phyloP scores from a whole-genome alignment of 2,888 invertebrate species.

The Zygothrica quintamaculata region DNA sequence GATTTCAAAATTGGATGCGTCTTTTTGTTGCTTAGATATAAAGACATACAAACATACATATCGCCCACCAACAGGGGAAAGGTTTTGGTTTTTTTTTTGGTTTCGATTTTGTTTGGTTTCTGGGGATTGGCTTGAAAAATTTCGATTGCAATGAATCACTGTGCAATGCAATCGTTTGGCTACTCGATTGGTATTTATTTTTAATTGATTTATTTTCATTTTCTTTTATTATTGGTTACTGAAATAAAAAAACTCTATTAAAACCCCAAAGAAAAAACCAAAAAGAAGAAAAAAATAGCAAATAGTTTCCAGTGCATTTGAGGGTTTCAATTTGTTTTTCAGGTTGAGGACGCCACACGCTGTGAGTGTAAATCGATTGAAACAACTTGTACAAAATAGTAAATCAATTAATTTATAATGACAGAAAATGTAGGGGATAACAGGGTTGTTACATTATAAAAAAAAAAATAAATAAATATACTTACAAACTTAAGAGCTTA shows the following conservation, averaged over 20 bases:
- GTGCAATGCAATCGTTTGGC: slow-evolving; percentile 37
- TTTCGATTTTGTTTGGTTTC: slow-evolving; percentile 16
- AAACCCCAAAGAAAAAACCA: no score
- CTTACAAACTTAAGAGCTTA: slow-evolving; percentile 4
- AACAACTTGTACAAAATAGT: slow-evolving; percentile 14
- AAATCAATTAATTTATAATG: slow-evolving; percentile 47
- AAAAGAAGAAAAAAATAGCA: no score
- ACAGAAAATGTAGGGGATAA: slow-evolving; percentile 15
- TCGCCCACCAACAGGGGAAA: slow-evolving; percentile 59
- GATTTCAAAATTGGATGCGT: slow-evolving; percentile 69
- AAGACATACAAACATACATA: no score
- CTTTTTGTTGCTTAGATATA: slow-evolving; percentile 28
- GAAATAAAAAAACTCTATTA: slow-evolving; percentile 2
- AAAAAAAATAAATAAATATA: no score
- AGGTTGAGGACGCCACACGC: slow-evolving; percentile 36
- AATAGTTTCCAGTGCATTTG: slow-evolving; percentile 22
- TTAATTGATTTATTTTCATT: slow-evolving; percentile 73
- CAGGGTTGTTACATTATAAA: slow-evolving; percentile 13
- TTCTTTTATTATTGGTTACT: slow-evolving; percentile 48
- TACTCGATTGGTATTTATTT: slow-evolving; percentile 51
- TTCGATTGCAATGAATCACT: slow-evolving; percentile 62
- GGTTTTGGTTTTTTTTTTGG: slow-evolving; percentile 32
- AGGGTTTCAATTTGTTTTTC: slow-evolving; percentile 21
- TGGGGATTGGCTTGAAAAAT: slow-evolving; percentile 61
- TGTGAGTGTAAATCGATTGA: slow-evolving; percentile 40